These are phyloP conservation scores for Eclectus roratus DNA, from an alignment of 2,113 vertebrate species.

Conservation along the genomic window DNA sequence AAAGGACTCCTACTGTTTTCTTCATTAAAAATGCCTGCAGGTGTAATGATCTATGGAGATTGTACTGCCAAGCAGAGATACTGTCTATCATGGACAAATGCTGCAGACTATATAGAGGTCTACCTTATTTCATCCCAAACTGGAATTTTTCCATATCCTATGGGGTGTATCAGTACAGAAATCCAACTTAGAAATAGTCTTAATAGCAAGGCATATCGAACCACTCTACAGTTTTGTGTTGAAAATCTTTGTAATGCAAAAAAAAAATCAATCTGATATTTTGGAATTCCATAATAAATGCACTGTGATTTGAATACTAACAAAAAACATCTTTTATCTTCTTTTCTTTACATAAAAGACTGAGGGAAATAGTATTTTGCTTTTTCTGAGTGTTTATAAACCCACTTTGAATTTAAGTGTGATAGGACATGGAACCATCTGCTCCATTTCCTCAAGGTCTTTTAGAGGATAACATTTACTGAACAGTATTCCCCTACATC, in stretches of 20 bases:
- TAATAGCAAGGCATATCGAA: neutral
- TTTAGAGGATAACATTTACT: constrained; percentile 21
- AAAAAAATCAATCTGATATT: neutral
- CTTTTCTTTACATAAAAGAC: neutral
- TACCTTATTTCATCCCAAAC: neutral
- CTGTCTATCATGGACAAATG: neutral
- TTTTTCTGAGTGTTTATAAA: constrained; percentile 3
- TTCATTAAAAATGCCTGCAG: neutral
- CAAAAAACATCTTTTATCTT: neutral
- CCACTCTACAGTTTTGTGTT: neutral
- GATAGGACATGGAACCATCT: constrained; percentile 35
- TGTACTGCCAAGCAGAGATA: neutral
- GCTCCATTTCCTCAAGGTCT: constrained; percentile 53
- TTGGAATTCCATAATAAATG: neutral
- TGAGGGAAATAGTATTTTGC: neutral
- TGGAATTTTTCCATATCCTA: neutral
- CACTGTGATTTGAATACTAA: neutral
- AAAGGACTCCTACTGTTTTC: neutral
- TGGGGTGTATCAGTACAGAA: neutral
- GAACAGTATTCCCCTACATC: neutral
- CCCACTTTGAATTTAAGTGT: neutral
- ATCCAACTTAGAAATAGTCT: rapidly evolving
- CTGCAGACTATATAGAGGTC: neutral
- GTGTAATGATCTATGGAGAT: neutral
- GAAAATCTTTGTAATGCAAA: neutral